Evolutionary conservation across 2,797 vertebrate genomes (phyloP), one percentile per base, ranked within the genome.

Genomic region (Miopithecus talapoin): DNA sequence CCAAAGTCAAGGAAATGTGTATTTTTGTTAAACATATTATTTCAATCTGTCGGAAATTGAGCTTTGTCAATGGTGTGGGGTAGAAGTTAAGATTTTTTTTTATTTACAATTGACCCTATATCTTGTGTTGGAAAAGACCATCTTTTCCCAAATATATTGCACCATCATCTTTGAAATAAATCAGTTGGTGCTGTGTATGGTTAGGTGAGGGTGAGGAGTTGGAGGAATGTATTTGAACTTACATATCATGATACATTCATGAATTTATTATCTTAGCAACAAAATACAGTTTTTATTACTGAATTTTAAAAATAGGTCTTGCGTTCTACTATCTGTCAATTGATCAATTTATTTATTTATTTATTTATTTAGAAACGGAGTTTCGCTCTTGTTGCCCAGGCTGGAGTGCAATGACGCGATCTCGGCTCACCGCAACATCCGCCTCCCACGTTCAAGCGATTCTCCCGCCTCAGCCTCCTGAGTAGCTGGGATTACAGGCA

Each of bases 351-450:
- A 53, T 5, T 41, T 41, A 41, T 41, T 41, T 41, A 41, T 21
- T 53, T 8, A 53, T 21, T 53, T 53, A 53, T 53, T 53, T 53
- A 53, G 53, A 53, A 53, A 53, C 0, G 19, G 7, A 53, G 53
- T 53, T 53, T 53, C 53, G 19, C 53, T 53, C 53, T 21, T 53
- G 19, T 53, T 53, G 53, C 7, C 19, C 53, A 8, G 53, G 53
- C 53, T 53, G 53, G 19, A 53, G 53, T 53, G 2, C 7, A 53
- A 53, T 22, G 53, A 3, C 8, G 8, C 2, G 7, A 53, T 53
- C 53, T 53, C 2, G 53, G 19, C 2, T 53, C 53, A 53, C 7
- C 0, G 7, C 19, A 3, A 53, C 53, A 2, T 53, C 2, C 19
- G 2, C 53, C 53, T 22, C 8, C 53, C 19, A 8, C 19, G 0